phyloP scores from a whole-genome alignment of 1,140 invertebrate species.

The Atta cephalotes region DNA sequence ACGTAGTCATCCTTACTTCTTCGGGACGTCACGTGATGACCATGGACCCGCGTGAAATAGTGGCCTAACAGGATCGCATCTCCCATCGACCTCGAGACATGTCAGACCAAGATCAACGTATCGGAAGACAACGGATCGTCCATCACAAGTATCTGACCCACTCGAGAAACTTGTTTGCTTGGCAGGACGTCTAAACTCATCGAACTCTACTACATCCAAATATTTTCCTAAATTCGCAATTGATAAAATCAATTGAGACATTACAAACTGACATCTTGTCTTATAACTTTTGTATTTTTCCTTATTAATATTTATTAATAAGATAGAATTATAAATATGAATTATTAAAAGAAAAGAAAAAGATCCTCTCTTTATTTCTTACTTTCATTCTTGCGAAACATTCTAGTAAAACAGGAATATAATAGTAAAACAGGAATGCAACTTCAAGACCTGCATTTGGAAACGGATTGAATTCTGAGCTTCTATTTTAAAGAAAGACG shows the following conservation, averaged over 20 bases:
- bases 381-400: neutral
- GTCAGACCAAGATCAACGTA: slow-evolving; percentile 50
- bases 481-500: slow-evolving; percentile 22
- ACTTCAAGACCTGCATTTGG: neutral
- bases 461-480: neutral
- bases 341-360: neutral
- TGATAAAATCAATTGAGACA: neutral
- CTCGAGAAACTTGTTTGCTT: slow-evolving; percentile 36
- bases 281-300: neutral
- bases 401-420: slow-evolving; percentile 9
- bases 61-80: slow-evolving; percentile 42
- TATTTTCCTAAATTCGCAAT: neutral
- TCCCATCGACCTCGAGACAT: slow-evolving; percentile 46
- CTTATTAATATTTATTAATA: neutral
- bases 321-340: neutral
- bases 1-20: slow-evolving; percentile 51
- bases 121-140: slow-evolving; percentile 48
- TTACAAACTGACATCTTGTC: too few relatives aligned
- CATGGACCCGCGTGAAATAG: slow-evolving; percentile 15
- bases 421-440: neutral
- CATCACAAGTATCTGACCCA: slow-evolving; percentile 25
- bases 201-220: neutral
- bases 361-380: neutral
- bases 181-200: neutral
- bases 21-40: slow-evolving; percentile 39